These are phyloP conservation scores for Bathynomus jamesi DNA, from an alignment of 1,140 invertebrate genomes.

Conservation along the genomic window DNA sequence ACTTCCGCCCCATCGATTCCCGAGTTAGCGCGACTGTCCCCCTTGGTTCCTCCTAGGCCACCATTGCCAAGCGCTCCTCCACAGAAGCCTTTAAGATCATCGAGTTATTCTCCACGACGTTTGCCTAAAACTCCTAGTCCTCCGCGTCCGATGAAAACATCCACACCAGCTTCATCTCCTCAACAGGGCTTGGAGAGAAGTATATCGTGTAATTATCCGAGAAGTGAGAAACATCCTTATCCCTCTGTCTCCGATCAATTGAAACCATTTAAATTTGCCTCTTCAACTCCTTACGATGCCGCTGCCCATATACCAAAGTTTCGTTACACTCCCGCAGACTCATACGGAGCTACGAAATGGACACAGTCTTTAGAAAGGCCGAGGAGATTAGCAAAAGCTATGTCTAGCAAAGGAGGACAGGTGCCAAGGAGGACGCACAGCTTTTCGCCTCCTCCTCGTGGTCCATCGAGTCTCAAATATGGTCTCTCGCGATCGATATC, in stretches of 20 bases:
- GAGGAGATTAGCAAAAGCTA: constrained; percentile 37
- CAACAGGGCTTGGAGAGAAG: not conserved
- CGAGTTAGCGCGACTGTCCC: constrained; percentile 65
- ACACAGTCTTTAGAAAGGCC: constrained; percentile 35
- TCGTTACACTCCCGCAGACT: constrained; percentile 59
- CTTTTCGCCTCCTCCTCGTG: constrained; percentile 39
- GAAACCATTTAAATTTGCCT: not conserved
- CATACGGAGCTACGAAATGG: constrained; percentile 25
- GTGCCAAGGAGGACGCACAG: not conserved
- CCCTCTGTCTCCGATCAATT: not conserved
- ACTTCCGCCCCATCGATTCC: constrained; percentile 68
- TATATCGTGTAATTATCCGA: not conserved
- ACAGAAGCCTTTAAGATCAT: constrained; percentile 52
- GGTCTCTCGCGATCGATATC: not conserved
- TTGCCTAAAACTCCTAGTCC: constrained; percentile 15
- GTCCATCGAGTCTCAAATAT: not conserved
- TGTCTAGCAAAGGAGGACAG: constrained; percentile 7
- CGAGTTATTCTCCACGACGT: constrained; percentile 40
- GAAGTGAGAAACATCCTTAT: not conserved
- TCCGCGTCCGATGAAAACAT: constrained; percentile 21
- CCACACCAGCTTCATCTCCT: constrained; percentile 29
- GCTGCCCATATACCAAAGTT: constrained; percentile 62
- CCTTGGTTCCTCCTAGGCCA: constrained; percentile 66
- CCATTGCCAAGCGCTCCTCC: constrained; percentile 48
- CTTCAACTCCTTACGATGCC: constrained; percentile 54